Evolutionary conservation across 2,797 vertebrate genomes (phyloP).

Genomic region (Leuciscus waleckii): DNA sequence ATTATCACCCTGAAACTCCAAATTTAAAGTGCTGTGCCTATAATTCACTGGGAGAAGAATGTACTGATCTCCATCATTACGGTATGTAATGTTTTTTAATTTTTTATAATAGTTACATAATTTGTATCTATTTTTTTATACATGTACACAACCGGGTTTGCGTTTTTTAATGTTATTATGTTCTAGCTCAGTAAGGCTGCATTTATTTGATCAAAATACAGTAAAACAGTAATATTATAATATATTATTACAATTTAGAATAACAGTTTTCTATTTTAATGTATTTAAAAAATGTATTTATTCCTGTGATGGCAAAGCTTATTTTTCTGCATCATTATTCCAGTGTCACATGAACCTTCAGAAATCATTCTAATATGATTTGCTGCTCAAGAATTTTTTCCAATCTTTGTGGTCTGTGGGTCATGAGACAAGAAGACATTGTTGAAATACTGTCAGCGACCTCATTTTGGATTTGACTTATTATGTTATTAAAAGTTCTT

Average conservation of each 20-base stretch:
- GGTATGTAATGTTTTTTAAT: slow-evolving; percentile 74
- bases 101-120: not conserved
- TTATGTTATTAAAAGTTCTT: not conserved
- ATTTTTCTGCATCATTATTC: not conserved
- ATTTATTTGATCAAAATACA: slow-evolving; percentile 4
- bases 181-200: not conserved
- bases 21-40: slow-evolving; percentile 83
- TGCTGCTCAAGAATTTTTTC: not conserved
- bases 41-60: slow-evolving; percentile 84
- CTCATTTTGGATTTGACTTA: not conserved
- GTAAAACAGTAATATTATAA: not conserved
- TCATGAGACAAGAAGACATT: not conserved
- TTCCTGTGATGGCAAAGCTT: not conserved
- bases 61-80: slow-evolving; percentile 84
- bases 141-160: too few relatives aligned
- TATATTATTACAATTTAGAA: not conserved
- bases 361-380: not conserved
- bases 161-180: not conserved
- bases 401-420: not conserved
- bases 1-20: fast-evolving
- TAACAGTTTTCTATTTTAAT: not conserved
- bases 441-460: not conserved
- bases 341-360: not conserved
- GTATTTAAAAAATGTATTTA: not conserved
- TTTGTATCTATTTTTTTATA: not conserved